Conservation (phyloP, 1,140 invertebrate species). For the Acromyrmex heyeri region DNA sequence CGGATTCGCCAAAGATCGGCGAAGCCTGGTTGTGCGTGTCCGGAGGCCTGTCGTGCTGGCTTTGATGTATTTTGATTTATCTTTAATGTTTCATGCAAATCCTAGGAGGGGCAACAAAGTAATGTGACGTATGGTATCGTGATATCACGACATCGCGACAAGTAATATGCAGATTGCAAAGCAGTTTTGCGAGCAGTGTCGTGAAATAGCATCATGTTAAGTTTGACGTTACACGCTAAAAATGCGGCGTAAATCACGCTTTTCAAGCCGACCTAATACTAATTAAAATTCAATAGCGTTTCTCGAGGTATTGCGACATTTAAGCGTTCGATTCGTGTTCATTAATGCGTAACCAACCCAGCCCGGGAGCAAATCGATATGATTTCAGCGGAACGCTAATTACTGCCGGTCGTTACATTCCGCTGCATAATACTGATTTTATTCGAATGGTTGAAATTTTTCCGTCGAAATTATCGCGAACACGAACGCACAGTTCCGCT, state of each 20-base stretch:
- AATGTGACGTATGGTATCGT: slow-evolving; percentile 18
- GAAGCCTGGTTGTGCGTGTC: slow-evolving; percentile 39
- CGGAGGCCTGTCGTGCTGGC: slow-evolving; percentile 58
- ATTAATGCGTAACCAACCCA: slow-evolving; percentile 18
- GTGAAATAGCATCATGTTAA: background rate
- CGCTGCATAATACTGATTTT: background rate
- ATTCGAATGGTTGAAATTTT: slow-evolving; percentile 4
- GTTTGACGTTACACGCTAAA: background rate
- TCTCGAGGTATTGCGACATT: background rate
- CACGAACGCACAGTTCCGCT: background rate
- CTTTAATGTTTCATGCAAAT: slow-evolving; percentile 50
- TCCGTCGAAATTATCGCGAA: background rate
- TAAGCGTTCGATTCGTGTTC: slow-evolving; percentile 23
- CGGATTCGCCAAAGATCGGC: slow-evolving; percentile 21
- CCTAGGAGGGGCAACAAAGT: background rate
- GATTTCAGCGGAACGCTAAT: slow-evolving; percentile 33
- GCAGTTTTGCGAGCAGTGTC: background rate
- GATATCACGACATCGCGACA: slow-evolving; percentile 42
- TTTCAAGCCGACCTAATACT: background rate
- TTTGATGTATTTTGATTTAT: slow-evolving; percentile 45
- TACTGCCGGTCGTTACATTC: slow-evolving; percentile 1
- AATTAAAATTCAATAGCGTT: slow-evolving; percentile 14
- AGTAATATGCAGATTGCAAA: slow-evolving; percentile 44
- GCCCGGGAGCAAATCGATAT: slow-evolving; percentile 18
- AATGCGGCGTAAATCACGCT: background rate